Conservation (phyloP, 2,888 invertebrate genomes). For the Hetaerina titia region DNA sequence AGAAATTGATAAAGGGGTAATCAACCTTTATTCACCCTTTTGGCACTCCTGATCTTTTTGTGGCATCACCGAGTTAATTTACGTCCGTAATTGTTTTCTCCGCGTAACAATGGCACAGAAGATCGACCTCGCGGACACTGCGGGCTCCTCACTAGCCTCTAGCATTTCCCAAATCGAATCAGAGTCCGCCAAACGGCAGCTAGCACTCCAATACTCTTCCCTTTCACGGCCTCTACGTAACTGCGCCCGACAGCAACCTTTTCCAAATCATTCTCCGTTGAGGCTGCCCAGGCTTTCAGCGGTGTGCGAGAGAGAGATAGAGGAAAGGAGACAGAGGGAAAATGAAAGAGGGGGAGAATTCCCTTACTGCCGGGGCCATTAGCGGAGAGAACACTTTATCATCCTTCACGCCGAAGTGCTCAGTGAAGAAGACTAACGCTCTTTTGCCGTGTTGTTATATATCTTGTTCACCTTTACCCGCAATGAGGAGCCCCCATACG, state of each 20-base stretch:
- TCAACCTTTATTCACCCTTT: no score
- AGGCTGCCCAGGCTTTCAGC: conserved; percentile 14
- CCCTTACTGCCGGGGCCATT: background rate
- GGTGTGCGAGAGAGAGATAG: background rate
- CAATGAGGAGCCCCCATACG: background rate
- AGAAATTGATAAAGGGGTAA: no score
- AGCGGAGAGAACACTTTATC: conserved; percentile 32
- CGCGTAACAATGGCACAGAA: no score
- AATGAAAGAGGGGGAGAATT: background rate
- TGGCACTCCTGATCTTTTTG: no score
- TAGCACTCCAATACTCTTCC: background rate
- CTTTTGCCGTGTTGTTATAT: background rate
- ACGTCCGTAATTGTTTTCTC: background rate
- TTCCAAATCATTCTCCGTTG: conserved; percentile 35
- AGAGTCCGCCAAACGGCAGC: background rate
- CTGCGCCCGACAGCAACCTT: conserved; percentile 1
- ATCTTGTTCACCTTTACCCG: conserved; percentile 10
- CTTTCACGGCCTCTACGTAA: background rate
- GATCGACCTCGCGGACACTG: no score
- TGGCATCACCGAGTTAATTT: background rate
- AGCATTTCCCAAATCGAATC: background rate
- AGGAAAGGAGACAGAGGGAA: background rate
- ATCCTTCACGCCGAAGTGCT: conserved; percentile 3
- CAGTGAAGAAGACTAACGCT: background rate
- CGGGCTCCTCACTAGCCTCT: background rate